These are phyloP conservation scores for Cosmia trapezina DNA, from an alignment of 2,888 invertebrate genomes.

Conservation along the genomic window DNA sequence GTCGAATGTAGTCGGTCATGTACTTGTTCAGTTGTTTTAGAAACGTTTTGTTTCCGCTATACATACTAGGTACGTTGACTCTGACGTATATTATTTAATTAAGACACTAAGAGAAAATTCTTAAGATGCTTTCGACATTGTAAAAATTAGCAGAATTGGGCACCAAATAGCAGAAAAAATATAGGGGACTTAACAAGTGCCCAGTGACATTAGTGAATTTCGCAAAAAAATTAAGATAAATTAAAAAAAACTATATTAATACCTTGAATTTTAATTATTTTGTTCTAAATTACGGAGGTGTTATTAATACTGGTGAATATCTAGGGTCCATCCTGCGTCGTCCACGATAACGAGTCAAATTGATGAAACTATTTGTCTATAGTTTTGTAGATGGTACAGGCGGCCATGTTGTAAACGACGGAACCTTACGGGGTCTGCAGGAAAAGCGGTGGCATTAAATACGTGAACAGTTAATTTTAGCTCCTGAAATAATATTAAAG, in stretches of 20 bases:
- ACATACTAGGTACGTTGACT: constrained; percentile 47
- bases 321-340: constrained; percentile 66
- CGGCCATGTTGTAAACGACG: constrained; percentile 70
- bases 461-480: constrained; percentile 66
- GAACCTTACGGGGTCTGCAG: constrained; percentile 78
- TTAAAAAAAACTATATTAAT: constrained; percentile 61
- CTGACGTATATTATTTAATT: constrained; percentile 26
- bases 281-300: constrained; percentile 64
- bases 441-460: constrained; percentile 77
- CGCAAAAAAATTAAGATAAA: constrained; percentile 59
- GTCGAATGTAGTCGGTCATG: constrained; percentile 56
- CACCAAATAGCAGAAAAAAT: constrained; percentile 47
- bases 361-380: constrained; percentile 65
- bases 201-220: constrained; percentile 53
- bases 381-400: constrained; percentile 65
- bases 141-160: constrained; percentile 67
- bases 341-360: constrained; percentile 62
- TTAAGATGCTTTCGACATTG: constrained; percentile 52
- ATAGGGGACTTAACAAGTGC: constrained; percentile 41
- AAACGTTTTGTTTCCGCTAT: constrained; percentile 43
- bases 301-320: constrained; percentile 67
- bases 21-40: constrained; percentile 33
- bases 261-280: constrained; percentile 64
- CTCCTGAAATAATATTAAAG: constrained; percentile 78
- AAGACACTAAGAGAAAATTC: not conserved